Base-by-base conservation (phyloP, 2,797 vertebrate genomes). In the Girardinus metallicus region DNA sequence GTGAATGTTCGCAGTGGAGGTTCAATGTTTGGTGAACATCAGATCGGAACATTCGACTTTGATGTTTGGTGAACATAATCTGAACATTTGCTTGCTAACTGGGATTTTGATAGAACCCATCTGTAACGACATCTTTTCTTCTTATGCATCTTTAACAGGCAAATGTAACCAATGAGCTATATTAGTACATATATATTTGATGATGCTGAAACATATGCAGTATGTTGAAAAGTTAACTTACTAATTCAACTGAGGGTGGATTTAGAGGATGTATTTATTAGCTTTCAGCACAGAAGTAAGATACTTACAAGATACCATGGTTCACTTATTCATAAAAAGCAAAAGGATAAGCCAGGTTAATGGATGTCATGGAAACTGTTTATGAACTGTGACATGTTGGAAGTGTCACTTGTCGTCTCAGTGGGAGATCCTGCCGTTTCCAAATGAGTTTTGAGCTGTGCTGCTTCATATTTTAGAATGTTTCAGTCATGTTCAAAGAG, bases 401-500 rank as follows among this genome's bases (percentile, higher is more conserved):
- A 86, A 80, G 53, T 70, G 71, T 83, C 75, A 82, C 70, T 72
- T 68, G 73, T 85, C 76, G 55, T 34, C 76, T 64, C 71, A 73
- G 78, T 51, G 49, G 44, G 57, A 85, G 75, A 85, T 90, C 75
- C 79, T 83, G 49, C 79, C 44, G n/a, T 74, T 83, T 87, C 62
- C 87, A 85, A 79, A 77, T 78, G 57, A 76, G 83, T 83, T 92
- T 71, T 88, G 86, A 81, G 87, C 90, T 84, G 83, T 90, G 88
- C 86, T 90, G 87, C 85, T 89, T 88, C 78, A 77, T 78, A 81
- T 89, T 84, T 88, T 86, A 85, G 86, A 83, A 94, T 87, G 89
- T 91, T 93, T 95, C 93, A 92, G 91, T 95, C 92, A 91, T 80
- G 85, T 88, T 93, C 85, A 87, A 80, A 86, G 71, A 80, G 71